These are phyloP conservation scores for Lasioglossum oenotherae DNA, from an alignment of 2,888 invertebrate species.

Conservation along the genomic window DNA sequence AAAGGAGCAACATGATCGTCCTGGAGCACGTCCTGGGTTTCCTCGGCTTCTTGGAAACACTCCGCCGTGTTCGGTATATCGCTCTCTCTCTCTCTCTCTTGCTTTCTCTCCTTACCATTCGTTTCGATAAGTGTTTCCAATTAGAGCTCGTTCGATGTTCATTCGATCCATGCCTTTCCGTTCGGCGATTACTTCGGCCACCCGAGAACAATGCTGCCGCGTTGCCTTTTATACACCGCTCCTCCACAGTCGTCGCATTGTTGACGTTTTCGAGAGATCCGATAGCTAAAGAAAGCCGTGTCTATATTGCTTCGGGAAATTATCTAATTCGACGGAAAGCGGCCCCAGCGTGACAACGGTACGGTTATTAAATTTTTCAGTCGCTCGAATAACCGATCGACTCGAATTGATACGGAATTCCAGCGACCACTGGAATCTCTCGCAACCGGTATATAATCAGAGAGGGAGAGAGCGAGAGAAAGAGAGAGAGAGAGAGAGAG, in stretches of 20 bases:
- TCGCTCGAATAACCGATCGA: background rate
- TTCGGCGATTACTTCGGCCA: conserved; percentile 6
- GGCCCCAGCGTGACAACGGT: background rate
- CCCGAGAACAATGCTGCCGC: background rate
- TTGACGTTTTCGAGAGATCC: conserved; percentile 5
- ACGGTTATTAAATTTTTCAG: background rate
- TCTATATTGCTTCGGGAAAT: conserved; percentile 1
- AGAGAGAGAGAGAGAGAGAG: no score
- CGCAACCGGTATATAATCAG: background rate
- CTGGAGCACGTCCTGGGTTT: background rate
- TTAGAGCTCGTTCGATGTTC: background rate
- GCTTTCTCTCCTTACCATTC: background rate
- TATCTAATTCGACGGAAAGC: background rate
- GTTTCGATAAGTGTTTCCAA: conserved; percentile 1
- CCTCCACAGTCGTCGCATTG: background rate
- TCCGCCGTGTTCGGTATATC: background rate
- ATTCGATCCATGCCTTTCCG: conserved; percentile 12
- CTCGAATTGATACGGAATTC: background rate
- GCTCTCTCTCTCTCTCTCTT: background rate
- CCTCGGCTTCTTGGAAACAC: background rate
- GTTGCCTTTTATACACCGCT: conserved; percentile 5
- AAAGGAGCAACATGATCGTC: background rate
- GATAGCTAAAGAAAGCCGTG: background rate
- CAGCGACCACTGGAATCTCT: background rate
- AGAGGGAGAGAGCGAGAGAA: background rate